A percentile compares a stretch with the other conserved stretches of the same genome.
These are phyloP conservation scores for Anser cygnoides DNA, from an alignment of 2,113 vertebrate species.

Conservation along the genomic window DNA sequence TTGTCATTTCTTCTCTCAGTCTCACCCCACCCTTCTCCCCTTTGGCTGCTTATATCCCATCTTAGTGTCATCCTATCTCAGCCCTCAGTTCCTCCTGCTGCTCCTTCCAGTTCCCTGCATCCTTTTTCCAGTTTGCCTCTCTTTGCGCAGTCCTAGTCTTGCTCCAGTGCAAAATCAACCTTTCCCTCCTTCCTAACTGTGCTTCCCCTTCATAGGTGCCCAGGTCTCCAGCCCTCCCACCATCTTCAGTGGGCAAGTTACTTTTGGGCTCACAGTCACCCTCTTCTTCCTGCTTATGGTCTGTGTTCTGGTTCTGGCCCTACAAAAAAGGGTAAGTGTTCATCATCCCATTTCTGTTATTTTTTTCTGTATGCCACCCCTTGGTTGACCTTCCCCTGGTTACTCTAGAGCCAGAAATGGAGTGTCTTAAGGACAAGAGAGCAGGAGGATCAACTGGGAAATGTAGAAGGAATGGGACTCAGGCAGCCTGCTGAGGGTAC, in stretches of 20 bases:
- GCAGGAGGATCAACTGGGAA: not conserved
- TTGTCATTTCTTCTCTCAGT: not conserved
- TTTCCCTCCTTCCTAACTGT: not conserved
- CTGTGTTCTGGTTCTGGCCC: constrained; percentile 33
- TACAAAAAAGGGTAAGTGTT: constrained; percentile 59
- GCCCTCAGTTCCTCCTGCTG: not conserved
- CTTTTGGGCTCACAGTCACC: constrained; percentile 49
- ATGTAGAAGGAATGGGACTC: not conserved
- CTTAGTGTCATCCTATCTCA: not conserved
- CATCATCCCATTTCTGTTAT: not conserved
- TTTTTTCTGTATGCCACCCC: not conserved
- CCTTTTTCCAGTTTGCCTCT: not conserved
- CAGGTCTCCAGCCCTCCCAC: constrained; percentile 7
- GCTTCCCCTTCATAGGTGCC: constrained; percentile 60
- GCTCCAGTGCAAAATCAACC: not conserved
- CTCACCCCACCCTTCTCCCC: not conserved
- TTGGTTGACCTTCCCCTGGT: not conserved
- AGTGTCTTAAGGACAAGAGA: not conserved
- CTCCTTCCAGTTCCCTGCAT: not conserved
- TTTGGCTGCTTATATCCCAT: not conserved
- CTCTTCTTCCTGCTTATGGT: constrained; percentile 25
- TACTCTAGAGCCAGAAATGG: not conserved
- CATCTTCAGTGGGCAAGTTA: constrained; percentile 8
- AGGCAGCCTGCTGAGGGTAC: not conserved
- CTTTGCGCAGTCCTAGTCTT: not conserved